Conservation (phyloP, 2,113 vertebrate species). For the Pitta sordida region DNA sequence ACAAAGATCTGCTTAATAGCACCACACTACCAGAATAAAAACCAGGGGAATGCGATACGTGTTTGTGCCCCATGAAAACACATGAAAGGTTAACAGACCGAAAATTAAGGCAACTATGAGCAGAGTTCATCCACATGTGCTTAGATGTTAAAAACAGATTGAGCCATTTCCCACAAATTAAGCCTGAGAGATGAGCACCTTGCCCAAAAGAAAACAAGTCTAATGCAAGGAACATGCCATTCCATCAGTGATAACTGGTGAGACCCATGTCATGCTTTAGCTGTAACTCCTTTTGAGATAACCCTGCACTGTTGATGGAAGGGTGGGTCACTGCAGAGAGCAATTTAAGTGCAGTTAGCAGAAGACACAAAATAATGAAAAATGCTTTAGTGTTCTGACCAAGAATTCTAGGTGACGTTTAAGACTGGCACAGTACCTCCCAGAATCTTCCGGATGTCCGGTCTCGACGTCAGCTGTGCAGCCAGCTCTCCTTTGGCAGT, state of each 20-base stretch:
- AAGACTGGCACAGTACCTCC: slow-evolving; percentile 68
- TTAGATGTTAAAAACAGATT: background rate
- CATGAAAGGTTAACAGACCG: background rate
- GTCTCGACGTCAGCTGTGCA: slow-evolving; percentile 81
- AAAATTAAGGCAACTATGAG: background rate
- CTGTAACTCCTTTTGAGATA: background rate
- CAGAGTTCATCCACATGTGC: background rate
- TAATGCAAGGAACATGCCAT: background rate
- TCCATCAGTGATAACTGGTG: background rate
- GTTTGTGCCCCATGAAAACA: background rate
- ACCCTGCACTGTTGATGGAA: background rate
- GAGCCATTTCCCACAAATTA: background rate
- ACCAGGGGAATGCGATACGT: accelerated
- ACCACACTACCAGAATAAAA: background rate
- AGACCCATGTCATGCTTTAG: background rate
- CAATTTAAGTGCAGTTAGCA: background rate
- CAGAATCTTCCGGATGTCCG: slow-evolving; percentile 80
- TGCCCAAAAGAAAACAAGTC: background rate
- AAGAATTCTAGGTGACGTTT: background rate
- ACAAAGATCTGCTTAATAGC: background rate
- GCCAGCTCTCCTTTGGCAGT: slow-evolving; percentile 81
- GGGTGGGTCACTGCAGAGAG: background rate
- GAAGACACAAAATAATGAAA: background rate
- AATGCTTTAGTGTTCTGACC: background rate
- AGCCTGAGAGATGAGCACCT: background rate